Percentiles rank a stretch among this genome's conserved stretches.
Evolutionary conservation across 1,140 invertebrate species (phyloP).

Genomic region (Macrobrachium nipponense): DNA sequence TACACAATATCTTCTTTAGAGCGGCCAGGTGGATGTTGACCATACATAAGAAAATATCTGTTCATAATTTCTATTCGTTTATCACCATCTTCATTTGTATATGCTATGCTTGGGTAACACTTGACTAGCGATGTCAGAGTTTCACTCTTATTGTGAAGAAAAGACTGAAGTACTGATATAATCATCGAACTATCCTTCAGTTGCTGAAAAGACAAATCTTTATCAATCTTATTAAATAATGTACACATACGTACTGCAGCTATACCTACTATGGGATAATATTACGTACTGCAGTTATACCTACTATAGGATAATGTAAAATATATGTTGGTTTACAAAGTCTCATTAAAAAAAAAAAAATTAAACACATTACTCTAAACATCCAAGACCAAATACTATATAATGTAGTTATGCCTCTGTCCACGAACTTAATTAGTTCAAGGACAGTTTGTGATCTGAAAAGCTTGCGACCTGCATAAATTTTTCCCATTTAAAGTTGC

Average conservation of each 20-base stretch:
- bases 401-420: too few species aligned
- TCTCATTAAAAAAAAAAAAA: too few species aligned
- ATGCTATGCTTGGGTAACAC: constrained; percentile 84
- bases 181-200: constrained; percentile 95
- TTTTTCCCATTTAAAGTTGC: too few species aligned
- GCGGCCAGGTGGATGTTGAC: constrained; percentile 70
- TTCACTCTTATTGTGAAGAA: constrained; percentile 76
- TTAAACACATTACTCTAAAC: too few species aligned
- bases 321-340: too few species aligned
- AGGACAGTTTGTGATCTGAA: too few species aligned
- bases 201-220: constrained; percentile 73
- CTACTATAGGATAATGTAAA: too few species aligned
- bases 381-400: too few species aligned
- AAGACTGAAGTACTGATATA: constrained; percentile 87
- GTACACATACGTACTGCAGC: background rate
- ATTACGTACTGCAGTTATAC: too few species aligned
- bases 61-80: constrained; percentile 85
- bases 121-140: constrained; percentile 79
- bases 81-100: constrained; percentile 75
- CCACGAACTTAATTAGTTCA: too few species aligned
- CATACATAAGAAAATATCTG: constrained; percentile 94
- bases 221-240: background rate
- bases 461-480: too few species aligned
- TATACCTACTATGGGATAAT: too few species aligned
- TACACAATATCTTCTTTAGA: constrained; percentile 76